Percentiles rank a stretch among this genome's conserved stretches.
Evolutionary conservation across 2,888 invertebrate genomes (phyloP).

Genomic region (Parochlus steinenii): DNA sequence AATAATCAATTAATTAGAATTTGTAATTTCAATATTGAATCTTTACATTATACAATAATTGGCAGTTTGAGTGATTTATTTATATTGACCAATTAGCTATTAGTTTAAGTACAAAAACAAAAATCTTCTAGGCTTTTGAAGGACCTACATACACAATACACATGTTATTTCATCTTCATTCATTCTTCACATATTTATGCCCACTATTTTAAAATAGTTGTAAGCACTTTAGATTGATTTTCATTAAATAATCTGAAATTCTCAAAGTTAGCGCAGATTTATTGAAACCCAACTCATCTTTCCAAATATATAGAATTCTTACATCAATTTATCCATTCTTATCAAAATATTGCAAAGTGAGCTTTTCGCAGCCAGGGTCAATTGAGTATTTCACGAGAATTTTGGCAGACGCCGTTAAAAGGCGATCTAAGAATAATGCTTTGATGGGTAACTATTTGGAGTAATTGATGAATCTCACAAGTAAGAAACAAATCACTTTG

Average conservation of each 20-base stretch:
- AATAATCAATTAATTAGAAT: too few species aligned
- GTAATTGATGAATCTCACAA: slow-evolving; percentile 16
- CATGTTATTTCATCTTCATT: too few species aligned
- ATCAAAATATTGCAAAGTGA: slow-evolving; percentile 13
- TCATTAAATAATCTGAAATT: slow-evolving; percentile 12
- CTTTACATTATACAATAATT: too few species aligned
- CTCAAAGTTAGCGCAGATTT: too few species aligned
- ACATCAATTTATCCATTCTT: slow-evolving; percentile 15
- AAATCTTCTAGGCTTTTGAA: too few species aligned
- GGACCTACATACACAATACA: too few species aligned
- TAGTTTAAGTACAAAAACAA: too few species aligned
- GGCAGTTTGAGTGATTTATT: too few species aligned
- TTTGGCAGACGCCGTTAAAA: slow-evolving; percentile 15
- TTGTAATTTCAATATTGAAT: too few species aligned
- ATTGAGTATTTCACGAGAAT: slow-evolving; percentile 16
- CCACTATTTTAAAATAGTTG: not conserved
- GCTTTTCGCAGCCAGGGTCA: slow-evolving; percentile 13
- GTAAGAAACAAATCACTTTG: slow-evolving; percentile 17
- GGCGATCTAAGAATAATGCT: slow-evolving; percentile 13
- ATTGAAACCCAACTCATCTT: too few species aligned
- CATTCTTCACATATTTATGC: too few species aligned
- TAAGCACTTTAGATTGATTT: not conserved
- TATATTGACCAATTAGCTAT: too few species aligned
- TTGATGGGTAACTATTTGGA: slow-evolving; percentile 17
- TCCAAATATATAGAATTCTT: not conserved